Percentiles rank a stretch among this genome's conserved stretches.
Evolutionary conservation across 2,797 vertebrate species (phyloP).

Genomic region (Perodicticus potto): DNA sequence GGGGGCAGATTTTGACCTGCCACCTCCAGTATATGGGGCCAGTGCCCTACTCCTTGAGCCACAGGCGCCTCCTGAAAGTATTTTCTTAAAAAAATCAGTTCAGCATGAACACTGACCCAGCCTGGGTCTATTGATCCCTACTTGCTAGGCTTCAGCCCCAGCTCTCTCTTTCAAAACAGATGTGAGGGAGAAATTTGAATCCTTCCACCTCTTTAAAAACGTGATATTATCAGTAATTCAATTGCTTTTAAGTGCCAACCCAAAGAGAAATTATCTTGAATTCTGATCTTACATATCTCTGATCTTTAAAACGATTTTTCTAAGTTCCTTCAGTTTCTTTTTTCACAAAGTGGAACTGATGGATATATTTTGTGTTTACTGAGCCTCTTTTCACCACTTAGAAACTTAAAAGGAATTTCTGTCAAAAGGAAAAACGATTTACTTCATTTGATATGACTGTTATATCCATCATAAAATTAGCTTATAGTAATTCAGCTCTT

Average conservation of each 20-base stretch:
- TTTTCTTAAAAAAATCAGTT: too few relatives aligned
- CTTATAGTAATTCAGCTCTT: constrained; percentile 59
- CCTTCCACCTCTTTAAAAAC: neutral
- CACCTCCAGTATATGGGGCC: too few relatives aligned
- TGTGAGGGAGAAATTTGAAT: neutral
- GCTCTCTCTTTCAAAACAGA: neutral
- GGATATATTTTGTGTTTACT: constrained; percentile 57
- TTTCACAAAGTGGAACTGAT: constrained; percentile 52
- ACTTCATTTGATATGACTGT: constrained; percentile 57
- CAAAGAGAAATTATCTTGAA: constrained; percentile 21
- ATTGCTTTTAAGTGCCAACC: constrained; percentile 7
- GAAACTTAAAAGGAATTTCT: constrained; percentile 63
- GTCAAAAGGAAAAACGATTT: constrained; percentile 59
- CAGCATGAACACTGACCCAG: neutral
- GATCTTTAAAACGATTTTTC: constrained; percentile 63
- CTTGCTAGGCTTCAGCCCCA: neutral
- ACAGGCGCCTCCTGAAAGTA: too few relatives aligned
- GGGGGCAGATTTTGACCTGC: too few relatives aligned
- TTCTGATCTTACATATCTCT: constrained; percentile 2
- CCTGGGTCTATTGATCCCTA: neutral
- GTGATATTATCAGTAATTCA: neutral
- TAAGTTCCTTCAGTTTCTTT: constrained; percentile 33
- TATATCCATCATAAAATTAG: constrained; percentile 73
- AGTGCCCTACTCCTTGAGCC: too few relatives aligned
- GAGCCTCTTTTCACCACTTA: constrained; percentile 43